These are phyloP conservation scores for Odocoileus hemionus DNA, from an alignment of 2,113 vertebrate species.

Conservation along the genomic window DNA sequence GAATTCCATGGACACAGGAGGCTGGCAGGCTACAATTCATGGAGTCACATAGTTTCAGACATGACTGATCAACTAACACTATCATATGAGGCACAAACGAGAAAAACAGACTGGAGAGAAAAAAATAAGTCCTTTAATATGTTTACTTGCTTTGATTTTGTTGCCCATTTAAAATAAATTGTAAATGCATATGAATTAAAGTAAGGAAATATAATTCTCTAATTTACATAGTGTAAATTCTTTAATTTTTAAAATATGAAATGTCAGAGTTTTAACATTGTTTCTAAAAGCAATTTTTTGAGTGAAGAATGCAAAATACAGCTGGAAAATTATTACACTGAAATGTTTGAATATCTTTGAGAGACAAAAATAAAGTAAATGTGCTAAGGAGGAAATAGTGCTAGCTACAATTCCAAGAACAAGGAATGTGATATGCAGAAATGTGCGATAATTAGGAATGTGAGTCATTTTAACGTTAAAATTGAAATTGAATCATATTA, in stretches of 20 bases:
- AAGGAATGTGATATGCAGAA: slow-evolving; percentile 9
- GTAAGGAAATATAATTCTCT: background rate
- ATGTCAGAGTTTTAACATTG: background rate
- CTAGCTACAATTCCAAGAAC: slow-evolving; percentile 9
- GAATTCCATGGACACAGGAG: background rate
- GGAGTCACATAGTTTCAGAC: background rate
- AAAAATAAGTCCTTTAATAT: background rate
- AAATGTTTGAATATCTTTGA: slow-evolving; percentile 29
- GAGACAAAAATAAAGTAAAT: slow-evolving; percentile 54
- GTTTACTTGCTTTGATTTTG: background rate
- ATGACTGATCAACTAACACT: background rate
- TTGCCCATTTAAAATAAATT: background rate
- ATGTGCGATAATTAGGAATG: slow-evolving; percentile 24
- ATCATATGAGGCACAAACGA: background rate
- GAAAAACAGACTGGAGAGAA: background rate
- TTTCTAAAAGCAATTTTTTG: slow-evolving; percentile 12
- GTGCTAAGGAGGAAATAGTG: slow-evolving; percentile 36
- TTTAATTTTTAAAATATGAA: background rate
- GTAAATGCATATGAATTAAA: background rate
- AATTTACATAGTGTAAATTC: background rate
- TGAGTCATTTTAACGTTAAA: slow-evolving; percentile 57
- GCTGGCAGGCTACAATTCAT: background rate
- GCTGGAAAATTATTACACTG: background rate
- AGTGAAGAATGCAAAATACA: slow-evolving; percentile 23
- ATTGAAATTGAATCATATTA: slow-evolving; percentile 61